A percentile compares a stretch with the other conserved stretches of the same genome.
Conservation (phyloP, 2,797 vertebrate species). For the Hydrophis major region DNA sequence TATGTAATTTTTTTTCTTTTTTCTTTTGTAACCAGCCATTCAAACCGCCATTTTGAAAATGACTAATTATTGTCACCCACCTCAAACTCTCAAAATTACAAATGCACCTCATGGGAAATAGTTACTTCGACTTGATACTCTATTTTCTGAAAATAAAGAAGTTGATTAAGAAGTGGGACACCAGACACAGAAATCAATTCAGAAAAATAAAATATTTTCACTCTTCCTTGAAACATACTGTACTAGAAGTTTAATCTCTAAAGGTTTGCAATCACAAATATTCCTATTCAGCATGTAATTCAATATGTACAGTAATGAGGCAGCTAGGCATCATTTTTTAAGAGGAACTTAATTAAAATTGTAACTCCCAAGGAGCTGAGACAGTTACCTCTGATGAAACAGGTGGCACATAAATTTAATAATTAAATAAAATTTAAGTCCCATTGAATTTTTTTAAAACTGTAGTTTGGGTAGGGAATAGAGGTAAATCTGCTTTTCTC, state of each 20-base stretch:
- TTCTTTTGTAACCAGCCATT: neutral
- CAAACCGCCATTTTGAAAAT: neutral
- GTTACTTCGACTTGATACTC: neutral
- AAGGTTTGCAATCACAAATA: neutral
- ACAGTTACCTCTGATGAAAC: neutral
- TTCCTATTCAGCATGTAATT: neutral
- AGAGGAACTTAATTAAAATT: neutral
- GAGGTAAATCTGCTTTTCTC: neutral
- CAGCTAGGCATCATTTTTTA: neutral
- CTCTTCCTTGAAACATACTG: neutral
- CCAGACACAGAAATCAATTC: neutral
- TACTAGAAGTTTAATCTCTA: neutral
- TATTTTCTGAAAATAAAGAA: neutral
- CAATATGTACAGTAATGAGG: neutral
- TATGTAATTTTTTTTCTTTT: neutral
- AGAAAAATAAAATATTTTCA: neutral
- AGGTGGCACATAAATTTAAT: neutral
- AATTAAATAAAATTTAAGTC: neutral
- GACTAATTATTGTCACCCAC: neutral
- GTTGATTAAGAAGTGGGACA: neutral
- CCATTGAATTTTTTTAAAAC: neutral
- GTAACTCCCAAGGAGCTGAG: neutral
- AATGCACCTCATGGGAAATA: neutral
- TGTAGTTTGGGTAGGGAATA: neutral
- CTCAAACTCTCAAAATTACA: neutral